phyloP scores from a whole-genome alignment of 2,797 vertebrate species.

The Thamnophis elegans region DNA sequence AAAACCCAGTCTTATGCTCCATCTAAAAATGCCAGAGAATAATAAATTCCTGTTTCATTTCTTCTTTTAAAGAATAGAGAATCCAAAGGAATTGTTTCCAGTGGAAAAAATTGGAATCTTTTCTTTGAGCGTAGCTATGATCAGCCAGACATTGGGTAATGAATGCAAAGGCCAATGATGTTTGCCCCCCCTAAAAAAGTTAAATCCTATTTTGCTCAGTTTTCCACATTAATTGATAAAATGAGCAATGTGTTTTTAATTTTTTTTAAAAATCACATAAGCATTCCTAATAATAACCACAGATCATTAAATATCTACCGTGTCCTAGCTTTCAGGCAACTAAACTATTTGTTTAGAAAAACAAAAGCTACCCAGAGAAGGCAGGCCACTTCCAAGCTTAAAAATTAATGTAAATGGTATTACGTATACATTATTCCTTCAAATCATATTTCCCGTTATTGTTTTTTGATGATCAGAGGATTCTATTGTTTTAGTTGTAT shows the following conservation, averaged over 20 bases:
- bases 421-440: background rate
- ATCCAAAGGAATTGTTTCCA: conserved; percentile 1
- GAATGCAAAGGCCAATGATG: background rate
- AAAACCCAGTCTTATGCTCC: background rate
- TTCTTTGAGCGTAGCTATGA: background rate
- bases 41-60: background rate
- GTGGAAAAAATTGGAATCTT: background rate
- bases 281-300: background rate
- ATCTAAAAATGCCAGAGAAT: background rate
- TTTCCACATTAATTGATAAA: conserved; percentile 12
- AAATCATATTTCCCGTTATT: background rate
- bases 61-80: background rate
- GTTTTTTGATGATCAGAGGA: background rate
- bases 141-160: background rate
- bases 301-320: conserved; percentile 7
- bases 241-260: background rate
- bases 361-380: background rate
- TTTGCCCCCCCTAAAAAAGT: background rate
- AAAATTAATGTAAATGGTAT: background rate
- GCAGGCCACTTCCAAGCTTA: background rate
- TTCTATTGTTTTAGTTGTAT: background rate
- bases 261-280: background rate
- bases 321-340: background rate
- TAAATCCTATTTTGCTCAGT: background rate
- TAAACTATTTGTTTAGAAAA: background rate